Conservation (phyloP, 2,888 invertebrate genomes). For the Cantharis nigra region DNA sequence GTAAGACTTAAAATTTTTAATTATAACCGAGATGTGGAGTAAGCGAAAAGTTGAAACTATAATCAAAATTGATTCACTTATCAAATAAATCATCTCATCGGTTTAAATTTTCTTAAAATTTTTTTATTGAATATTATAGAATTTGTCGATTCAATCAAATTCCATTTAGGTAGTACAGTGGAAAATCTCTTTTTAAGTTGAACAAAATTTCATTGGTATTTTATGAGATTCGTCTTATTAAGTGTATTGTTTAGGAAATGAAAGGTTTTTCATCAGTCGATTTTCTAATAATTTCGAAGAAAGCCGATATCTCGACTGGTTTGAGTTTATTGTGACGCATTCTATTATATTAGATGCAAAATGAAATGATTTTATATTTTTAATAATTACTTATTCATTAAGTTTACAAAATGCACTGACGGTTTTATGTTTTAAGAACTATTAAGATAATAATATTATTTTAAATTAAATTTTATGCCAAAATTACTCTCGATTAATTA, state of each 20-base stretch:
- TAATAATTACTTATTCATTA: neutral
- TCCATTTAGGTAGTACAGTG: neutral
- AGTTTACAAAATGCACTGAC: neutral
- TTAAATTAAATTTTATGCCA: no score
- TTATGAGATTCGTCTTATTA: neutral
- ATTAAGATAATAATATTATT: no score
- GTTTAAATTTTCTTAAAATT: neutral
- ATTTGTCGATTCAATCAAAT: neutral
- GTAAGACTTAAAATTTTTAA: neutral
- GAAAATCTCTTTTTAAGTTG: neutral
- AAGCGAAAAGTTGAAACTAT: neutral
- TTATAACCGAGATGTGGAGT: neutral
- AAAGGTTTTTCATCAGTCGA: neutral
- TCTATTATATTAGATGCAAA: neutral
- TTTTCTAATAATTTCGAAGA: neutral
- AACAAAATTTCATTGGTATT: neutral
- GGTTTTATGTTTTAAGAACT: neutral
- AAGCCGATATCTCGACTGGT: neutral
- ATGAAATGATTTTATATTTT: neutral
- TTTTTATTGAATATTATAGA: neutral
- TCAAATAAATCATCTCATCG: neutral
- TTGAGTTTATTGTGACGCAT: neutral
- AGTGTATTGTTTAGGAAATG: neutral
- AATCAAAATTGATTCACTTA: neutral
- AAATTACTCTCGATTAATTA: no score